Base-by-base conservation (phyloP, 2,888 invertebrate genomes). In the Nemoura dubitans region DNA sequence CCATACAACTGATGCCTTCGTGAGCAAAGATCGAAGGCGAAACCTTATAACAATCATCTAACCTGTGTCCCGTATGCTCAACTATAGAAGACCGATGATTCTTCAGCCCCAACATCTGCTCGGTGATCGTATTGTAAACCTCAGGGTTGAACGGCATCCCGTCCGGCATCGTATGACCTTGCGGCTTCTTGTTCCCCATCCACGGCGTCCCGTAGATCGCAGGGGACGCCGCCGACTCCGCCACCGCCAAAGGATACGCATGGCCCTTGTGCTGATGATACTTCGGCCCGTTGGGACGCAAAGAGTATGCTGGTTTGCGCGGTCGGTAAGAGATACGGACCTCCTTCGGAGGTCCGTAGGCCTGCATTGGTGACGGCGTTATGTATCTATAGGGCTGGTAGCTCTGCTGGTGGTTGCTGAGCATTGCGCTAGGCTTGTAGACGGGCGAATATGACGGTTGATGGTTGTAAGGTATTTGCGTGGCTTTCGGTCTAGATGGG, bases 281-380 rank as follows among this genome's bases (percentile, higher is more conserved):
- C 29, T 84, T 84, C 0, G 43, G 76, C 6, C 25, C 29, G 5
- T 28, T 81, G 21, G 81, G 81, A 0, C 84, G 27, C 21, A 76
- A 76, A 27, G 29, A 3, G 76, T 26, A 84, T 0, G 26, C 25
- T 5, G 76, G 84, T 28, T 84, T 84, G 1, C 84, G 36, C 2
- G 43, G 28, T 7, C 83, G 7, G n/a, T 43, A 42, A 0, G 86
- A 6, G 0, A 42, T 14, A 14, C 25, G 30, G 14, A 76, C 30
- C 14, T 87, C 83, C 85, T 88, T 88, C 2, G 88, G 88, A 0
- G 88, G 86, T 14, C 88, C 87, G 25, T 88, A 88, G n/a, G 88
- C 87, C 30, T 87, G 85, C 86, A 88, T 85, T 0, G 87, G 86
- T 10, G 87, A 85, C 16, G 87, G 87, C 14, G 87, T 76, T 0